Evolutionary conservation across 2,113 vertebrate species (phyloP).

Genomic region (Eidolon helvum): DNA sequence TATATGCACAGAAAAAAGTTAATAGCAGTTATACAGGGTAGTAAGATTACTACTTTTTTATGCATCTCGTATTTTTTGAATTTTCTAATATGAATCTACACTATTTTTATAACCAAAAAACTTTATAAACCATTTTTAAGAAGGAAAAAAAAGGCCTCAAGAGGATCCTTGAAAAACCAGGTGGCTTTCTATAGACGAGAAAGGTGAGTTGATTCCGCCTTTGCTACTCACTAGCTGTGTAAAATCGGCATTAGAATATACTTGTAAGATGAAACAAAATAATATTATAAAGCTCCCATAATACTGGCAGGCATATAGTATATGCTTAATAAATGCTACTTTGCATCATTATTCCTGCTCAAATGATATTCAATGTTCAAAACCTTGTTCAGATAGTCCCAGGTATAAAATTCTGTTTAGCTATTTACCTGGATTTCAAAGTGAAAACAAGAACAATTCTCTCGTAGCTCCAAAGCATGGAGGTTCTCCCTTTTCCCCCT

Average conservation of each 20-base stretch:
- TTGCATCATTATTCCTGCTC: background rate
- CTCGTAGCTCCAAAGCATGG: background rate
- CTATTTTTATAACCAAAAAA: conserved; percentile 5
- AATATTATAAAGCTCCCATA: background rate
- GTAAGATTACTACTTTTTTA: background rate
- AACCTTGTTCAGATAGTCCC: background rate
- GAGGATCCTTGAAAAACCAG: background rate
- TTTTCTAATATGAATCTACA: background rate
- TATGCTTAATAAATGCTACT: background rate
- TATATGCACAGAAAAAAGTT: background rate
- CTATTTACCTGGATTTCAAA: background rate
- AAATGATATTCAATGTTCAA: background rate
- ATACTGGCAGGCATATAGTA: background rate
- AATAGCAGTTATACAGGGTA: background rate
- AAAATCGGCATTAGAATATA: background rate
- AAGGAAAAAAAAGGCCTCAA: background rate
- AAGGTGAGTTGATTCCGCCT: background rate
- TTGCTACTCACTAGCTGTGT: background rate
- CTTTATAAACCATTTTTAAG: background rate
- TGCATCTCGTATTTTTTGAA: background rate
- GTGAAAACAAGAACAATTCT: background rate
- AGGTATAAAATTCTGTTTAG: background rate
- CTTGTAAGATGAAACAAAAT: background rate
- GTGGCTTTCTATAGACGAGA: background rate
- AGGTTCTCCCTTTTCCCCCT: too few species aligned